phyloP scores from a whole-genome alignment of 2,888 invertebrate species.

The Phalera bucephala region DNA sequence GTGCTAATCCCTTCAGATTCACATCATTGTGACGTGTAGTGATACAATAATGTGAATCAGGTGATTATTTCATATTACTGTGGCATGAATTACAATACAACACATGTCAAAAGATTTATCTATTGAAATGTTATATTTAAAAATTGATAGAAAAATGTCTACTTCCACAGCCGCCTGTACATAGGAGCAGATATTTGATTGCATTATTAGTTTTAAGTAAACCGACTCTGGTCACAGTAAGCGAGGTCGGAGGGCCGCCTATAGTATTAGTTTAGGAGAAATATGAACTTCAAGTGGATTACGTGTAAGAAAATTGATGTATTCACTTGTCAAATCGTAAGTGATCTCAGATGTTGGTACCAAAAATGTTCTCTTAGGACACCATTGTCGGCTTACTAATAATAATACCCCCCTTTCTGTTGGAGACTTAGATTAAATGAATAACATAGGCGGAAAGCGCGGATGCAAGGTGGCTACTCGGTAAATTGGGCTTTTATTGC shows the following conservation, averaged over 20 bases:
- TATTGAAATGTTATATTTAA: constrained; percentile 19
- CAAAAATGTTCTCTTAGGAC: not conserved
- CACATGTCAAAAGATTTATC: constrained; percentile 8
- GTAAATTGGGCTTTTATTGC: too few species aligned
- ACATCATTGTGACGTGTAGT: too few species aligned
- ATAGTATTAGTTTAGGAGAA: constrained; percentile 62
- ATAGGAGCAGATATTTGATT: constrained; percentile 27
- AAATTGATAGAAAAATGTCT: constrained; percentile 26
- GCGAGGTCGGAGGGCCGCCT: constrained; percentile 75
- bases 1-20: too few species aligned
- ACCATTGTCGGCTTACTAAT: not conserved
- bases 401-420: too few species aligned
- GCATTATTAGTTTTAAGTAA: constrained; percentile 48
- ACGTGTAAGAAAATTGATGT: constrained; percentile 28
- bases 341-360: constrained; percentile 3
- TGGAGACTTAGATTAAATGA: too few species aligned
- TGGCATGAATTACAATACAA: too few species aligned
- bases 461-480: too few species aligned
- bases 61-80: too few species aligned
- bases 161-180: constrained; percentile 20
- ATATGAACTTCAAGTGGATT: constrained; percentile 31
- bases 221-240: constrained; percentile 67
- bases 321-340: constrained; percentile 32
- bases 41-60: too few species aligned
- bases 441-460: too few species aligned